These are phyloP conservation scores for Cepaea hortensis DNA, from an alignment of 2,888 invertebrate genomes.

Conservation along the genomic window DNA sequence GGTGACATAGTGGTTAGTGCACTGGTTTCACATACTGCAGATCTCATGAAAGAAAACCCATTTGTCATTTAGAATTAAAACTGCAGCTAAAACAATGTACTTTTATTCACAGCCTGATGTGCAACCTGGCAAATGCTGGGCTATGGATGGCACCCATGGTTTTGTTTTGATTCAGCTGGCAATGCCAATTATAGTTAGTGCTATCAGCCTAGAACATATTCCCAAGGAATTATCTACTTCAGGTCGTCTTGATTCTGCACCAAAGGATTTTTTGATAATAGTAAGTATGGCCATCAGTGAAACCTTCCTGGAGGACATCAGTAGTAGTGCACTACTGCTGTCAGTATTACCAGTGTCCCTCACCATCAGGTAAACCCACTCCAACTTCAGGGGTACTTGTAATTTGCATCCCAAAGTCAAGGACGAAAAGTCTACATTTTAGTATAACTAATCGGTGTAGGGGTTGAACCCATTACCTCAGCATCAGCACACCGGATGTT, in stretches of 20 bases:
- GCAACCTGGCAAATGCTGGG: slow-evolving; percentile 96
- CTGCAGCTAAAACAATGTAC: neutral
- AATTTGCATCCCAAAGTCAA: too few species aligned
- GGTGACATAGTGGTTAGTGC: too few species aligned
- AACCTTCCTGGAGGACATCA: neutral
- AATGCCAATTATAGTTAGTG: slow-evolving; percentile 83
- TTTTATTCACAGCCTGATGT: slow-evolving; percentile 75
- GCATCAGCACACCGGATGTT: too few species aligned
- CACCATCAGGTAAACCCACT: too few species aligned
- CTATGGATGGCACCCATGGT: slow-evolving; percentile 93
- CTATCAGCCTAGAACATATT: slow-evolving; percentile 94
- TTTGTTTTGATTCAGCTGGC: slow-evolving; percentile 89
- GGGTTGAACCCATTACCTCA: too few species aligned
- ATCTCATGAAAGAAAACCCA: neutral
- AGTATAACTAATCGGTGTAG: too few species aligned
- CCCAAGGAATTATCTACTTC: slow-evolving; percentile 87
- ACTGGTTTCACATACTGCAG: too few species aligned
- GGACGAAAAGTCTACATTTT: too few species aligned
- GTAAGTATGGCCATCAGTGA: slow-evolving; percentile 66
- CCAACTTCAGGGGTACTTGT: too few species aligned
- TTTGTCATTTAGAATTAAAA: neutral
- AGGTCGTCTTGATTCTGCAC: slow-evolving; percentile 92
- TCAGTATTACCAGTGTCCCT: too few species aligned
- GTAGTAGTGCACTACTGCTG: neutral
- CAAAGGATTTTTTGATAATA: slow-evolving; percentile 85